phyloP scores from a whole-genome alignment of 2,113 vertebrate genomes.

The Ptilorrhoa leucosticta region DNA sequence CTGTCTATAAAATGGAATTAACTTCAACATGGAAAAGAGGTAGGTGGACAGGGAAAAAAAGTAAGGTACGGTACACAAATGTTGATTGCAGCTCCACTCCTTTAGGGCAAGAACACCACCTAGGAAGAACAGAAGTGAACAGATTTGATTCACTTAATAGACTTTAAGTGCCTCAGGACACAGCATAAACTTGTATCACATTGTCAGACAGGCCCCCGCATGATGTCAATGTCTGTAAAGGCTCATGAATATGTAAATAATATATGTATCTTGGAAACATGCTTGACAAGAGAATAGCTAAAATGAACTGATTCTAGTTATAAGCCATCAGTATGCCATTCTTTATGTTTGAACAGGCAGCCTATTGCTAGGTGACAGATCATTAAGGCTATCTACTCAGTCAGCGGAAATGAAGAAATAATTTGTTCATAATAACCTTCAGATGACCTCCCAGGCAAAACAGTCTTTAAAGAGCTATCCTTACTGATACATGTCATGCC shows the following conservation, averaged over 20 bases:
- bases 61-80: not conserved
- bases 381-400: constrained; percentile 81
- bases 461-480: constrained; percentile 73
- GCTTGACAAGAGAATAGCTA: constrained; percentile 80
- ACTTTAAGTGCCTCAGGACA: constrained; percentile 73
- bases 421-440: constrained; percentile 83
- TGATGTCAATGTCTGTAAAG: constrained; percentile 60
- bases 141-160: constrained; percentile 73
- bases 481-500: constrained; percentile 64
- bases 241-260: constrained; percentile 80
- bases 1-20: not conserved
- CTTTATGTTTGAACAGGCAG: constrained; percentile 81
- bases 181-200: constrained; percentile 74
- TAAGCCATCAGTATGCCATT: constrained; percentile 76
- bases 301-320: constrained; percentile 78
- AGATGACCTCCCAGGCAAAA: constrained; percentile 79
- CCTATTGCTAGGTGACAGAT: constrained; percentile 83
- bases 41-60: not conserved
- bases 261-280: constrained; percentile 75
- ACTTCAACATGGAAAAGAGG: not conserved
- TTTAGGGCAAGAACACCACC: constrained; percentile 44
- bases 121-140: constrained; percentile 46
- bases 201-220: constrained; percentile 73
- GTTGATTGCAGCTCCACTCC: not conserved
- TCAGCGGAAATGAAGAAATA: constrained; percentile 83